Evolutionary conservation across 2,888 invertebrate genomes (phyloP).

Genomic region (Piscicola geometra): DNA sequence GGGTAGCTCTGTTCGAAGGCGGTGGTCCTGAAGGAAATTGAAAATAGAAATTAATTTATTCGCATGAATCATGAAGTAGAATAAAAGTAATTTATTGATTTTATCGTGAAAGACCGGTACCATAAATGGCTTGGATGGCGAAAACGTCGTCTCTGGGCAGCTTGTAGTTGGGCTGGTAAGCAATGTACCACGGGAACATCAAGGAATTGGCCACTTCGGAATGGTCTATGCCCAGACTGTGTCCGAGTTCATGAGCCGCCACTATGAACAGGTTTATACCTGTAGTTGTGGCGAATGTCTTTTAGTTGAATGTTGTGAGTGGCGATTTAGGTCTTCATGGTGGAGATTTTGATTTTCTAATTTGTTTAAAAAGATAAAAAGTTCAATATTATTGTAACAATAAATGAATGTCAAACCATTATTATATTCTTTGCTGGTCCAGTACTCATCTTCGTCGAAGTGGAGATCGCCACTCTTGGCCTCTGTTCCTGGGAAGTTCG

Average conservation of each 20-base stretch:
- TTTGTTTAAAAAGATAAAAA: too few relatives aligned
- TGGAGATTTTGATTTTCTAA: too few relatives aligned
- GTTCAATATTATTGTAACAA: too few relatives aligned
- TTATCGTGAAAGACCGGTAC: too few relatives aligned
- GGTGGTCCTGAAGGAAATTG: neutral
- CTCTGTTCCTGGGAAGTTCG: conserved; percentile 27
- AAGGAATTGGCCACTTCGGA: conserved; percentile 47
- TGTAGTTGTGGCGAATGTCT: conserved; percentile 40
- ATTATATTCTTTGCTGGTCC: too few relatives aligned
- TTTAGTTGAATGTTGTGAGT: too few relatives aligned
- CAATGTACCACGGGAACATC: conserved; percentile 55
- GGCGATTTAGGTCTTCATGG: too few relatives aligned
- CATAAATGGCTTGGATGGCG: conserved; percentile 40
- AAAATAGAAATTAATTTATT: too few relatives aligned
- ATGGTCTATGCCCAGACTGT: conserved; percentile 48
- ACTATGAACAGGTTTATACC: conserved; percentile 73
- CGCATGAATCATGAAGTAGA: too few relatives aligned
- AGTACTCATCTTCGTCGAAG: conserved; percentile 32
- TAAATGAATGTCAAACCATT: too few relatives aligned
- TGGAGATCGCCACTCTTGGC: conserved; percentile 33
- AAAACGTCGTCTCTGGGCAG: conserved; percentile 38
- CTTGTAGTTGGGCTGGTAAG: conserved; percentile 46
- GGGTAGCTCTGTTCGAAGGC: neutral
- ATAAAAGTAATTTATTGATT: too few relatives aligned
- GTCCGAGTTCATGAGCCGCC: conserved; percentile 56